Percentiles rank a stretch among this genome's conserved stretches.
These are phyloP conservation scores for Andinoacara biseriatus DNA, from an alignment of 2,113 vertebrate genomes.

Conservation along the genomic window DNA sequence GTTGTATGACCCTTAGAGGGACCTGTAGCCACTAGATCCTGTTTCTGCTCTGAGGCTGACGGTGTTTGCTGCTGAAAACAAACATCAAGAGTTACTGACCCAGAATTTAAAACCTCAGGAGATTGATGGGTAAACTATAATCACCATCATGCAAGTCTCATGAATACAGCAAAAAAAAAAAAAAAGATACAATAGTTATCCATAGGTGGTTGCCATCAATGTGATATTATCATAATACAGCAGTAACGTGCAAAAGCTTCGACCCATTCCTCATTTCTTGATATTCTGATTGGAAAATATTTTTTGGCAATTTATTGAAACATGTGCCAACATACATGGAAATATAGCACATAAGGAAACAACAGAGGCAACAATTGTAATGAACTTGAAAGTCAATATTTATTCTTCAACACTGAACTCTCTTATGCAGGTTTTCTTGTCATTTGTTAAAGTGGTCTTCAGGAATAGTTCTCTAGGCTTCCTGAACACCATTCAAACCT, in stretches of 20 bases:
- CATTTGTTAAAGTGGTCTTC: no score
- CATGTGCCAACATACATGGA: background rate
- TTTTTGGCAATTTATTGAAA: background rate
- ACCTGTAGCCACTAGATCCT: slow-evolving; percentile 16
- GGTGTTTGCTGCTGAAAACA: background rate
- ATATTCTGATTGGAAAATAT: background rate
- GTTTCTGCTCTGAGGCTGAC: slow-evolving; percentile 6
- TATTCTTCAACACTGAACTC: no score
- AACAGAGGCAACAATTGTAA: background rate
- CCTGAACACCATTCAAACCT: no score
- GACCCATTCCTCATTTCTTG: background rate
- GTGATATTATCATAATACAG: background rate
- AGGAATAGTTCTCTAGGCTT: no score
- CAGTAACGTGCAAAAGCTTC: background rate
- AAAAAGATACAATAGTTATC: no score
- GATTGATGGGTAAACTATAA: background rate
- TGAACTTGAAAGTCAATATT: accelerated
- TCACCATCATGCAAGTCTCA: background rate
- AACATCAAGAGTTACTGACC: background rate
- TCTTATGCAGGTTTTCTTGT: no score
- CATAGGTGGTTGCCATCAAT: background rate
- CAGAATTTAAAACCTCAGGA: background rate
- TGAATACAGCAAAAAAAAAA: background rate
- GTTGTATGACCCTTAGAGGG: background rate
- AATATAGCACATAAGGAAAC: background rate